A percentile compares a stretch with the other conserved stretches of the same genome.
Evolutionary conservation across 2,888 invertebrate genomes (phyloP).

Genomic region (Drosophila mettleri): DNA sequence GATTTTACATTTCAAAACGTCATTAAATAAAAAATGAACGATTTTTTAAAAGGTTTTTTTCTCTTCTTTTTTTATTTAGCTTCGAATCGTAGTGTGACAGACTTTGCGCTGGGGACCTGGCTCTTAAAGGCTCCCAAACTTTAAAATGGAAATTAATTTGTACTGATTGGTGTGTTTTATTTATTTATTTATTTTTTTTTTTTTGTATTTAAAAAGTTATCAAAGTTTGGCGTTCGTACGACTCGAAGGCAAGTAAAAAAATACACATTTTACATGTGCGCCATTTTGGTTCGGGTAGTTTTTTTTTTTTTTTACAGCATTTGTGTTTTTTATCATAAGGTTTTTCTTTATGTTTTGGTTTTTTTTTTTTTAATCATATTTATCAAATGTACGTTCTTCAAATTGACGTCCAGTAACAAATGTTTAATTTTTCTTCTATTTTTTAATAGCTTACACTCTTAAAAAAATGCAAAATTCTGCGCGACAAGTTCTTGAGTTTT

Average conservation of each 20-base stretch:
- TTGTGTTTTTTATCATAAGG: conserved; percentile 15
- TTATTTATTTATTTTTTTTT: no score
- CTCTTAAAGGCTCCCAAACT: conserved; percentile 47
- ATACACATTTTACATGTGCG: conserved; percentile 16
- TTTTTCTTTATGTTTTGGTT: conserved; percentile 9
- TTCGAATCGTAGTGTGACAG: conserved; percentile 43
- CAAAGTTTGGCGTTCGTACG: conserved; percentile 33
- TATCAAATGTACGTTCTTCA: conserved; percentile 53
- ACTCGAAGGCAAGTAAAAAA: conserved; percentile 56
- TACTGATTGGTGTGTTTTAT: conserved; percentile 79
- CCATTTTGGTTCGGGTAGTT: conserved; percentile 41
- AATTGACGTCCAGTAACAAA: conserved; percentile 74
- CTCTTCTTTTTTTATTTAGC: conserved; percentile 40
- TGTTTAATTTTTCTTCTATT: conserved; percentile 36
- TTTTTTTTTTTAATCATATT: conserved; percentile 28
- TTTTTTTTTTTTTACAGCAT: conserved; percentile 12
- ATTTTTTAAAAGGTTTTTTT: conserved; percentile 23
- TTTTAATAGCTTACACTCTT: conserved; percentile 62
- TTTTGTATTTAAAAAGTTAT: conserved; percentile 48
- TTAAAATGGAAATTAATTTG: conserved; percentile 78
- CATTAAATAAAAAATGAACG: conserved; percentile 29
- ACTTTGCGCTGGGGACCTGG: conserved; percentile 32
- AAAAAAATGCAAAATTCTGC: conserved; percentile 84
- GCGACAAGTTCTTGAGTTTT: conserved; percentile 61
- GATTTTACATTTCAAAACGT: conserved; percentile 44